phyloP scores from a whole-genome alignment of 2,888 invertebrate genomes.

The Agelastica alni region DNA sequence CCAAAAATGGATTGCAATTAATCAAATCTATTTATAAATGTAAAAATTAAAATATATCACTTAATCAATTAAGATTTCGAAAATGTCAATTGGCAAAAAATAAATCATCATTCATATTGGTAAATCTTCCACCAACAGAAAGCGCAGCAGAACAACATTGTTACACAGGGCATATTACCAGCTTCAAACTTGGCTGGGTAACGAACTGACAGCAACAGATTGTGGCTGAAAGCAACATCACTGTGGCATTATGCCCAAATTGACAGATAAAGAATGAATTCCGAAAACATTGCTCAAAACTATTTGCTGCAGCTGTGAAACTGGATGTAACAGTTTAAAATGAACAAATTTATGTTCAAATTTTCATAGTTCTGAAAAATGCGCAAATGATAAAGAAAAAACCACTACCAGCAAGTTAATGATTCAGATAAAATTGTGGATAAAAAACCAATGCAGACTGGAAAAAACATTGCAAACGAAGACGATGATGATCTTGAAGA shows the following conservation, averaged over 20 bases:
- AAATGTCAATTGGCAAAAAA: constrained; percentile 34
- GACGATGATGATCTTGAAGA: constrained; percentile 31
- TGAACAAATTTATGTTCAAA: constrained; percentile 32
- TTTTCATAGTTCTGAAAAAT: too few species aligned
- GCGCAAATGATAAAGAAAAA: too few species aligned
- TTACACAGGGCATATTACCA: constrained; percentile 37
- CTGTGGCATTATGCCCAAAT: constrained; percentile 30
- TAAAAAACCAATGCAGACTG: constrained; percentile 22
- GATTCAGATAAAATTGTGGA: constrained; percentile 35
- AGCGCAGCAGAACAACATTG: too few species aligned
- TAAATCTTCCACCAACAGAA: too few species aligned
- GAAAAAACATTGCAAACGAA: constrained; percentile 27
- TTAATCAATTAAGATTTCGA: constrained; percentile 35
- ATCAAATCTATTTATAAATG: constrained; percentile 33
- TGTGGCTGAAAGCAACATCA: constrained; percentile 31
- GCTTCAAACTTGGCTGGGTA: constrained; percentile 37
- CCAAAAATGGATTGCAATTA: constrained; percentile 29
- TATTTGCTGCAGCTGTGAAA: constrained; percentile 21
- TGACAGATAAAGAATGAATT: constrained; percentile 31
- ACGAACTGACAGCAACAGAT: too few species aligned
- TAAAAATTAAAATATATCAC: constrained; percentile 35
- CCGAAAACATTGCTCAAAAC: constrained; percentile 30
- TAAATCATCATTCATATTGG: constrained; percentile 32
- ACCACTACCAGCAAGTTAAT: constrained; percentile 27
- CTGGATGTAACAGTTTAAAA: constrained; percentile 26